Evolutionary conservation across 2,797 vertebrate genomes (phyloP).

Genomic region (Brachyalestes nurse): DNA sequence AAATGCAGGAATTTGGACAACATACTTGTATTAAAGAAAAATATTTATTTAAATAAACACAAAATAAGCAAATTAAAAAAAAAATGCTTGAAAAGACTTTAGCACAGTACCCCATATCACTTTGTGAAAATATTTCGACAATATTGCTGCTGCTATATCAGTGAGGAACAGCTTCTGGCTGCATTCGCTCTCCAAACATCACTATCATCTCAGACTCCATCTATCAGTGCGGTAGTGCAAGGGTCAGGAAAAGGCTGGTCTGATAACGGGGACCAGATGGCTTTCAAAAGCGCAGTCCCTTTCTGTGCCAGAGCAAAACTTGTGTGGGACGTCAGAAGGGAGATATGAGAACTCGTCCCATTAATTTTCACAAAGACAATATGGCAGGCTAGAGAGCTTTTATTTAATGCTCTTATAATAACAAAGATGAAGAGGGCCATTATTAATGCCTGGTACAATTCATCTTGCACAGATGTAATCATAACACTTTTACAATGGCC

Average conservation of each 20-base stretch:
- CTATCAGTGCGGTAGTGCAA: background rate
- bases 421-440: constrained; percentile 17
- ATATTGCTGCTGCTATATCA: background rate
- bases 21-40: too few relatives aligned
- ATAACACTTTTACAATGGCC: constrained; percentile 33
- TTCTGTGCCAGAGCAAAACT: constrained; percentile 15
- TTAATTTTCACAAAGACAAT: background rate
- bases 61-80: too few relatives aligned
- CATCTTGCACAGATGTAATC: constrained; percentile 25
- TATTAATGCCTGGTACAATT: constrained; percentile 39
- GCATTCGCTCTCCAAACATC: constrained; percentile 37
- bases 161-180: constrained; percentile 21
- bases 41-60: too few relatives aligned
- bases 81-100: too few relatives aligned
- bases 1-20: too few relatives aligned
- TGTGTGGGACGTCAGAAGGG: background rate
- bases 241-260: constrained; percentile 27
- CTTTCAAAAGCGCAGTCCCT: constrained; percentile 8
- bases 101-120: background rate
- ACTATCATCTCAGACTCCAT: background rate
- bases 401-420: constrained; percentile 47
- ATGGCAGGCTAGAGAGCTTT: constrained; percentile 4
- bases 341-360: constrained; percentile 14
- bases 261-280: constrained; percentile 18
- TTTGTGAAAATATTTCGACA: constrained; percentile 4